These are phyloP conservation scores for Perognathus longimembris DNA, from an alignment of 2,113 vertebrate species.

Conservation along the genomic window DNA sequence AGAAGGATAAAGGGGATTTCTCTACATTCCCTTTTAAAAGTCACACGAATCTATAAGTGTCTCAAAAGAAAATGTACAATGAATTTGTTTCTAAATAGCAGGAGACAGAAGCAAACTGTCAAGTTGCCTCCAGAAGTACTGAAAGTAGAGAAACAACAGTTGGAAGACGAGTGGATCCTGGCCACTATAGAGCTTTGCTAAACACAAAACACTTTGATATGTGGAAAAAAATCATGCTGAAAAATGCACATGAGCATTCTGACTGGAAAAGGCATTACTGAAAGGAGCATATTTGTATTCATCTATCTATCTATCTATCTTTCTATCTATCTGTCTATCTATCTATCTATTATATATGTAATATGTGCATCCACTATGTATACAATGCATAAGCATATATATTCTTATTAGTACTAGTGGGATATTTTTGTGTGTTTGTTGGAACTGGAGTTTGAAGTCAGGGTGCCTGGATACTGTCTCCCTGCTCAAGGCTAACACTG, in stretches of 20 bases:
- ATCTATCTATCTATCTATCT: too few relatives aligned
- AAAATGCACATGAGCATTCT: neutral
- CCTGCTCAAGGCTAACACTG: too few relatives aligned
- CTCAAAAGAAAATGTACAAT: neutral
- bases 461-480: too few relatives aligned
- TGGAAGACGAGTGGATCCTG: neutral
- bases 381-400: too few relatives aligned
- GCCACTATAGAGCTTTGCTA: neutral
- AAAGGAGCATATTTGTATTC: neutral
- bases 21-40: neutral
- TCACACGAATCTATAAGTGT: neutral
- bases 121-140: neutral
- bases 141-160: neutral
- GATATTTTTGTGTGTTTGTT: neutral
- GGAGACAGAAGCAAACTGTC: conserved; percentile 6
- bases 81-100: neutral
- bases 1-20: neutral
- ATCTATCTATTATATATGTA: neutral
- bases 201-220: neutral
- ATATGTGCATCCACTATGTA: too few relatives aligned
- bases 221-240: neutral
- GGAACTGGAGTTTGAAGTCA: too few relatives aligned
- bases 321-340: neutral
- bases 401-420: neutral
- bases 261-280: neutral